A percentile compares a stretch with the other conserved stretches of the same genome.
Evolutionary conservation across 2,113 vertebrate species (phyloP).

Genomic region (Sus scrofa): T2T-Sscrofa CM000830.6:42668001-42668500

Average conservation of each 20-base stretch:
- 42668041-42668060: neutral
- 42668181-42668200: neutral
- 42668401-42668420: too few relatives aligned
- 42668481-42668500: too few relatives aligned
- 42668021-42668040: neutral
- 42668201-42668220: neutral
- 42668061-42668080: neutral
- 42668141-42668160: neutral
- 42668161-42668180: neutral
- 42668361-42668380: too few relatives aligned
- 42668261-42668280: constrained; percentile 27
- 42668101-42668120: neutral
- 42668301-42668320: too few relatives aligned
- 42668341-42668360: too few relatives aligned
- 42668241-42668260: constrained; percentile 29
- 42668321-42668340: too few relatives aligned
- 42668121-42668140: neutral
- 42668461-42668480: too few relatives aligned
- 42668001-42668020: neutral
- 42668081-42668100: constrained; percentile 5
- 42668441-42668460: too few relatives aligned
- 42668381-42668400: too few relatives aligned
- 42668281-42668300: neutral
- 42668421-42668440: too few relatives aligned
- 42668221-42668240: constrained; percentile 8